Evolutionary conservation across 2,888 invertebrate genomes (phyloP).

Genomic region (Nomada lathburiana): DNA sequence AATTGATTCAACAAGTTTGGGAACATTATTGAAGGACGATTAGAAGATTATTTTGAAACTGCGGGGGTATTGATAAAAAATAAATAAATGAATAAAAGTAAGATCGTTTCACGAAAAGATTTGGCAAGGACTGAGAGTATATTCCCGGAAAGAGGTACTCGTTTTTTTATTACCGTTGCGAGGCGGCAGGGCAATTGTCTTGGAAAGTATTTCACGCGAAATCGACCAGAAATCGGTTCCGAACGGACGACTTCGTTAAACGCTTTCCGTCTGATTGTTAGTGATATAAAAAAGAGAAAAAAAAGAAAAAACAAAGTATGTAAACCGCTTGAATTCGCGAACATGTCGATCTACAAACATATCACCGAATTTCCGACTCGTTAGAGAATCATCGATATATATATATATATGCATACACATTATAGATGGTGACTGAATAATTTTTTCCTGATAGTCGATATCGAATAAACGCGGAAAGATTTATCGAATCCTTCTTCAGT

Average conservation of each 20-base stretch:
- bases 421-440: slow-evolving; percentile 39
- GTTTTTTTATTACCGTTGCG: slow-evolving; percentile 50
- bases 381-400: slow-evolving; percentile 41
- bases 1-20: no score
- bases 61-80: no score
- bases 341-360: slow-evolving; percentile 47
- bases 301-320: slow-evolving; percentile 16
- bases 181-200: slow-evolving; percentile 41
- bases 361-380: slow-evolving; percentile 56
- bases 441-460: slow-evolving; percentile 34
- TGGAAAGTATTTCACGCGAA: slow-evolving; percentile 11
- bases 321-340: slow-evolving; percentile 45
- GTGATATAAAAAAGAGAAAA: neutral
- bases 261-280: slow-evolving; percentile 46
- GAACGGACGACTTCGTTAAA: slow-evolving; percentile 24
- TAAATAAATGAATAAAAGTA: no score
- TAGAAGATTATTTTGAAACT: no score
- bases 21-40: no score
- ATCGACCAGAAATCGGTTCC: neutral
- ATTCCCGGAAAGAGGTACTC: slow-evolving; percentile 14
- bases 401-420: slow-evolving; percentile 9
- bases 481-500: slow-evolving; percentile 33
- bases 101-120: neutral
- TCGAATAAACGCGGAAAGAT: slow-evolving; percentile 13
- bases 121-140: neutral